Evolutionary conservation across 2,888 invertebrate species (phyloP).

Genomic region (Ethmia dodecea): DNA sequence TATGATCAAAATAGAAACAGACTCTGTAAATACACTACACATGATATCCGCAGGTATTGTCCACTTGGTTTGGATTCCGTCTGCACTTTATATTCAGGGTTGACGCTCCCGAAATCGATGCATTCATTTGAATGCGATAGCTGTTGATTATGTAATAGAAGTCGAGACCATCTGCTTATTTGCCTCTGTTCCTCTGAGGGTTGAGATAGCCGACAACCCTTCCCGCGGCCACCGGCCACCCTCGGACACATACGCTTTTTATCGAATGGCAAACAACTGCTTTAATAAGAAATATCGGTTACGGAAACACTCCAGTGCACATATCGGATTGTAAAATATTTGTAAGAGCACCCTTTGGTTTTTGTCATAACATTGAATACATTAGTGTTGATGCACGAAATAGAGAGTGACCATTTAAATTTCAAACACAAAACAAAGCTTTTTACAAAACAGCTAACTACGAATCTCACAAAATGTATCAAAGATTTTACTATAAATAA

Average conservation of each 20-base stretch:
- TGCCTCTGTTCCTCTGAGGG: conserved; percentile 45
- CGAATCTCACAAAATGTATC: no score
- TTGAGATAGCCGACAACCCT: conserved; percentile 52
- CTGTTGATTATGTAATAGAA: conserved; percentile 72
- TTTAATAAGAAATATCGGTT: conserved; percentile 74
- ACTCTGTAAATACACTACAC: no score
- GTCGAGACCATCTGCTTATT: conserved; percentile 66
- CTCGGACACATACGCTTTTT: conserved; percentile 58
- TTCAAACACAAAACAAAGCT: no score
- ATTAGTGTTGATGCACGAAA: not conserved
- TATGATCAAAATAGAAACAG: no score
- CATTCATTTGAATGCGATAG: conserved; percentile 63
- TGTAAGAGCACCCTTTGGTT: conserved; percentile 29
- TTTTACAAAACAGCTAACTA: no score
- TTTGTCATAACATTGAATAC: conserved; percentile 1
- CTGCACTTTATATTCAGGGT: conserved; percentile 17
- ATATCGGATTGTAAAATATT: conserved; percentile 67
- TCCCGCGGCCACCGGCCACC: conserved; percentile 58
- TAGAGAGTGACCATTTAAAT: no score
- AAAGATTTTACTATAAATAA: no score
- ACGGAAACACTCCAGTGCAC: conserved; percentile 63
- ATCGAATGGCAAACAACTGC: conserved; percentile 57
- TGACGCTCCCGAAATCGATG: conserved; percentile 35
- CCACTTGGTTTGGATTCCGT: conserved; percentile 3
- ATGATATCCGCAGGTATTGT: no score